phyloP scores from a whole-genome alignment of 2,888 invertebrate species.

The Acleris sparsana region DNA sequence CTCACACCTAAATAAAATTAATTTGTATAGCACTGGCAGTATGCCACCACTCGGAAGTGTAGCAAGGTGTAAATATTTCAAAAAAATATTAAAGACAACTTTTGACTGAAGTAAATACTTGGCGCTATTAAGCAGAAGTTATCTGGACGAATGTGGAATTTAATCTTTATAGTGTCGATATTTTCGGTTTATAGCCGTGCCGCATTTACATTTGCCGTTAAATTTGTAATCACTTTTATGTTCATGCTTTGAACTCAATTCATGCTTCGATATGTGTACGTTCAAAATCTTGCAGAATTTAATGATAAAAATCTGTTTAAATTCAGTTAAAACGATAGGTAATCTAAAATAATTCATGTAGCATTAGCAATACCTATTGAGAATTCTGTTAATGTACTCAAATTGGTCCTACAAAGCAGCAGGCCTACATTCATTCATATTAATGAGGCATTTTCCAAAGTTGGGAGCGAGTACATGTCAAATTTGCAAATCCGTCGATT shows the following conservation, averaged over 20 bases:
- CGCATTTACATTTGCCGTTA: conserved; percentile 10
- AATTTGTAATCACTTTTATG: neutral
- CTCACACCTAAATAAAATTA: conserved; percentile 61
- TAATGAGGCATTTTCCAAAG: conserved; percentile 49
- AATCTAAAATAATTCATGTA: neutral
- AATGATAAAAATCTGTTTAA: too few species aligned
- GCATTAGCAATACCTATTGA: conserved; percentile 19
- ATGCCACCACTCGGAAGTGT: conserved; percentile 44
- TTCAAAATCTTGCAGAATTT: too few species aligned
- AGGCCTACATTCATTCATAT: conserved; percentile 47
- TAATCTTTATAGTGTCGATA: conserved; percentile 15
- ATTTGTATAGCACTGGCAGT: conserved; percentile 46
- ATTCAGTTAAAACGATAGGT: neutral
- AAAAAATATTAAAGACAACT: conserved; percentile 41
- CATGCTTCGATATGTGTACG: too few species aligned
- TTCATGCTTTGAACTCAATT: conserved; percentile 1
- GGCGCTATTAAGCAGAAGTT: conserved; percentile 39
- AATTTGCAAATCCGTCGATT: conserved; percentile 49
- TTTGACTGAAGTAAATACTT: conserved; percentile 42
- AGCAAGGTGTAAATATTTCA: conserved; percentile 42
- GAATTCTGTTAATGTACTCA: conserved; percentile 37
- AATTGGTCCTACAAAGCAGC: conserved; percentile 39
- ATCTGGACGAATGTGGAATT: conserved; percentile 19
- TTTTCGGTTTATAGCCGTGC: conserved; percentile 13
- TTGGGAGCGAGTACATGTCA: conserved; percentile 46